phyloP scores from a whole-genome alignment of 2,113 vertebrate genomes.

The Helogale parvula region DNA sequence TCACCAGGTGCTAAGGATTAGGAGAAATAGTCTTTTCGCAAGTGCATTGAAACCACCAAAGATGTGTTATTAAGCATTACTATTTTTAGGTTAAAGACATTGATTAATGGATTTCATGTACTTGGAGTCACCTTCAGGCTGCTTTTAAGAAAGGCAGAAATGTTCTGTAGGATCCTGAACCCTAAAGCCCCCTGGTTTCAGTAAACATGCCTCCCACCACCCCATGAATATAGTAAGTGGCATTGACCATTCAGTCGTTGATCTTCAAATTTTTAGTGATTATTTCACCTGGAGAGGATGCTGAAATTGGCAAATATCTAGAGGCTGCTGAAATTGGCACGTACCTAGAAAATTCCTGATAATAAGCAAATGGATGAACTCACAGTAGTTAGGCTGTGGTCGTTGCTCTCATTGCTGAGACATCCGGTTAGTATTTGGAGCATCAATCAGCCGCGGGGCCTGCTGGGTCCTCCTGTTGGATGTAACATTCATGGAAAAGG shows the following conservation, averaged over 20 bases:
- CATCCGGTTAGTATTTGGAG: neutral
- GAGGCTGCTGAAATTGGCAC: neutral
- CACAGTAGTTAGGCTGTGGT: neutral
- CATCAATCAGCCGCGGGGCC: neutral
- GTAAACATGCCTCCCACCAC: neutral
- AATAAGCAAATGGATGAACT: neutral
- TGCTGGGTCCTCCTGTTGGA: constrained; percentile 15
- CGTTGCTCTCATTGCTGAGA: neutral
- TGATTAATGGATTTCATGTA: neutral
- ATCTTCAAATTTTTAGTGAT: neutral
- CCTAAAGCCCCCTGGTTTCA: neutral
- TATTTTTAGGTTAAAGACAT: neutral
- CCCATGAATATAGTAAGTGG: neutral
- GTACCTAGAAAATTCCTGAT: constrained; percentile 4
- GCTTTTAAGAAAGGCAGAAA: neutral
- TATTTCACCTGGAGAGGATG: neutral
- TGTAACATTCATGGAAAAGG: constrained; percentile 70
- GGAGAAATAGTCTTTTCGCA: constrained; percentile 87
- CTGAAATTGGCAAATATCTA: neutral
- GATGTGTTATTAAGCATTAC: constrained; percentile 85
- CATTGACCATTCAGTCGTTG: neutral
- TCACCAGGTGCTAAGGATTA: constrained; percentile 15
- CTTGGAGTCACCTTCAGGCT: neutral
- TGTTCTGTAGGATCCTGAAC: neutral
- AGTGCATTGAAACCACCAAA: constrained; percentile 87